Evolutionary conservation across 1,140 invertebrate species (phyloP), one percentile per base, ranked within the genome.

Genomic region (Popillia japonica): DNA sequence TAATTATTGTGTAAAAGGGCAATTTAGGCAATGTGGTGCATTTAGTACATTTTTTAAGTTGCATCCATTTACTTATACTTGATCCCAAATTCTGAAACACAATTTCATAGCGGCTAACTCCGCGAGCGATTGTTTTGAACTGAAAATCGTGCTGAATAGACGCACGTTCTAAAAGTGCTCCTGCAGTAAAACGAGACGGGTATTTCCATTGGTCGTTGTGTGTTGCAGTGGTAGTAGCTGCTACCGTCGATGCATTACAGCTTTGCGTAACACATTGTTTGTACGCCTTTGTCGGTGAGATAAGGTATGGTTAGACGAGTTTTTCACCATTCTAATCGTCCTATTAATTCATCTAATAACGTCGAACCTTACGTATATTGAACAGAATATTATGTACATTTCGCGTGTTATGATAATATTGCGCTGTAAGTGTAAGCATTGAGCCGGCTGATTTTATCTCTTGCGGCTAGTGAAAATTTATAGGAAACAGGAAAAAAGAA

Each of bases 131-230:
- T 68, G 22, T 68, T 22, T 34, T 2, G 27, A 68, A 68, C 61
- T 22, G 27, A 68, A 68, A 68, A 22, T 23, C 61, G 61, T 68
- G 61, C 61, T 10, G 61, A 68, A 68, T 68, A 11, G 27, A 8
- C 61, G 27, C 61, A 68, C 61, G 61, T 68, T 68, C 61, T 68
- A 68, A 68, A 68, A 68, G 17, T 34, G 61, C 61, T 68, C 61
- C 61, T 68, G 17, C 61, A 27, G 27, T 68, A 22, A 68, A 22
- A 7, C 20, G 20, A 64, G 23, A 8, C 27, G 27, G 27, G 4
- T 34, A 68, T 20, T 68, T 34, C 59, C 59, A 61, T 20, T 61
- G 59, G 59, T 34, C 27, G 27, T 34, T 34, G 27, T 34, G 27
- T 34, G 27, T 34, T 34, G 27, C 20, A 61, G 20, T 61, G 61